phyloP scores from a whole-genome alignment of 2,888 invertebrate genomes.

The Octodonta nipae region DNA sequence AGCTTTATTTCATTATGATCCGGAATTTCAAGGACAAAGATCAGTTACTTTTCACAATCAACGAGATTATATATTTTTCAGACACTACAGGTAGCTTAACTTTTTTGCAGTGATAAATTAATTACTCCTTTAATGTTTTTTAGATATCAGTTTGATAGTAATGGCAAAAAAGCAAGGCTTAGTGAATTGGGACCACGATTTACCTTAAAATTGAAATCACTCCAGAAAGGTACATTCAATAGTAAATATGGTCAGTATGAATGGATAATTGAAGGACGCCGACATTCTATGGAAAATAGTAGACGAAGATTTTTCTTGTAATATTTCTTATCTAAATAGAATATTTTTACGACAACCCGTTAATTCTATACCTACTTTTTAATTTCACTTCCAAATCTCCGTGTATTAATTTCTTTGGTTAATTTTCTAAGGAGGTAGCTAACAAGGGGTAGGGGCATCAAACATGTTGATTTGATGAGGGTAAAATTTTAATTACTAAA shows the following conservation, averaged over 20 bases:
- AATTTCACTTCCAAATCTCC: too few species aligned
- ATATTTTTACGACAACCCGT: too few species aligned
- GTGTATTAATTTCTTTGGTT: too few species aligned
- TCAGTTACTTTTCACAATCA: constrained; percentile 98
- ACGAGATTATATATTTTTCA: constrained; percentile 94
- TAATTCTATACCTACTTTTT: too few species aligned
- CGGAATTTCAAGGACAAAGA: constrained; percentile 84
- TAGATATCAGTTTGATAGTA: constrained; percentile 78
- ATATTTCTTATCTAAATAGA: too few species aligned
- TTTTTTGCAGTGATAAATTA: neutral
- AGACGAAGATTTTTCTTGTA: constrained; percentile 58
- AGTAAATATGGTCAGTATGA: constrained; percentile 93
- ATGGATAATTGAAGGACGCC: constrained; percentile 81
- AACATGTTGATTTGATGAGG: too few species aligned
- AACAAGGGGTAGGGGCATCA: too few species aligned
- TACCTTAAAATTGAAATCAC: constrained; percentile 77
- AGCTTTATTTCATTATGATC: constrained; percentile 87
- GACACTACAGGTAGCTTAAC: constrained; percentile 67
- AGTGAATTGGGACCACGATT: constrained; percentile 95
- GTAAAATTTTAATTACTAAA: too few species aligned
- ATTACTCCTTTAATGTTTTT: constrained; percentile 9
- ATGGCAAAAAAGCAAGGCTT: constrained; percentile 59
- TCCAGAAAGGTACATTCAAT: constrained; percentile 96
- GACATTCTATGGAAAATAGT: constrained; percentile 89
- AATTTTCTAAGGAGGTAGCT: too few species aligned